These are phyloP conservation scores for Asobara japonica DNA, from an alignment of 1,140 invertebrate genomes.

Conservation along the genomic window DNA sequence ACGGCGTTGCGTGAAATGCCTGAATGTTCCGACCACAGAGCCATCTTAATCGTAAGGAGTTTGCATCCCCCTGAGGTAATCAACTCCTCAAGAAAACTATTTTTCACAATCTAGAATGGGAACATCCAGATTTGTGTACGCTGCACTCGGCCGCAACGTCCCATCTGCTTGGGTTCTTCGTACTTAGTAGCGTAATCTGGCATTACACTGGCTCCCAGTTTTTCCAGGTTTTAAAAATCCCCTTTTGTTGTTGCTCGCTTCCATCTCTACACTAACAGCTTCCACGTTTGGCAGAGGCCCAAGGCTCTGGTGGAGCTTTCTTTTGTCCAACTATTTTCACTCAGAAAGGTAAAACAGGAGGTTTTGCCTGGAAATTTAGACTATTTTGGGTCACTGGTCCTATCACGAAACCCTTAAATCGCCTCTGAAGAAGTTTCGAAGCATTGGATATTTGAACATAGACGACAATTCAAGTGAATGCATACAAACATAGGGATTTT, in stretches of 20 bases:
- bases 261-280: not conserved
- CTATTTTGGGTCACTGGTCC: too few relatives aligned
- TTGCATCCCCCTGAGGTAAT: too few relatives aligned
- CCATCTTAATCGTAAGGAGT: too few relatives aligned
- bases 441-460: too few relatives aligned
- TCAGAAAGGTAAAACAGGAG: not conserved
- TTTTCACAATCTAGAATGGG: not conserved
- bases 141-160: not conserved
- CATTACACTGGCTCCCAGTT: not conserved
- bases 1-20: too few relatives aligned
- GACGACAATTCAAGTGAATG: too few relatives aligned
- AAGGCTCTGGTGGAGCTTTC: not conserved
- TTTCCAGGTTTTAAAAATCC: not conserved
- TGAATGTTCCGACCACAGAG: too few relatives aligned
- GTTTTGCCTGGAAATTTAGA: not conserved
- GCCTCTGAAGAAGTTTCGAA: too few relatives aligned
- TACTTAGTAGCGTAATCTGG: slow-evolving; percentile 13
- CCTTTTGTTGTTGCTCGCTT: not conserved
- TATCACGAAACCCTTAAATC: too few relatives aligned
- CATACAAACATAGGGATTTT: not conserved
- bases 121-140: not conserved
- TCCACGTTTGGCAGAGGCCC: not conserved
- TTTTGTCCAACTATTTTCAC: not conserved
- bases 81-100: too few relatives aligned
- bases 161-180: slow-evolving; percentile 9